Evolutionary conservation across 2,797 vertebrate species (phyloP).

Genomic region (Gymnothorax reevesii): DNA sequence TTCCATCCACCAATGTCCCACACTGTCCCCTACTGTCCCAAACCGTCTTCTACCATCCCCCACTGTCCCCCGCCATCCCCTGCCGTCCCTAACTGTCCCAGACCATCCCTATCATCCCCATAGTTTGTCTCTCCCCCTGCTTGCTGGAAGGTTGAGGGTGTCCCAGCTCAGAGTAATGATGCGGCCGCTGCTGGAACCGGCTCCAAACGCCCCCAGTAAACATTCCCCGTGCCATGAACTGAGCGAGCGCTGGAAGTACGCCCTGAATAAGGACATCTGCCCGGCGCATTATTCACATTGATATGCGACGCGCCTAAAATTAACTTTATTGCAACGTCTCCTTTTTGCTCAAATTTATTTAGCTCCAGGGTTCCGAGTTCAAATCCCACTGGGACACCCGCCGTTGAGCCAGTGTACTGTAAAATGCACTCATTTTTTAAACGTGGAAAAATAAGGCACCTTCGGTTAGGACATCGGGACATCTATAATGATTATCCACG

Average conservation of each 20-base stretch:
- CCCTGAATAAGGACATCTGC: constrained; percentile 53
- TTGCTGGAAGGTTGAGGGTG: constrained; percentile 49
- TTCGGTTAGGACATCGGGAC: background rate
- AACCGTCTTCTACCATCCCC: no score
- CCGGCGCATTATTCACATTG: background rate
- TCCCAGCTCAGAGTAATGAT: constrained; percentile 65
- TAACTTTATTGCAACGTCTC: constrained; percentile 2
- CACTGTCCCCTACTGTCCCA: no score
- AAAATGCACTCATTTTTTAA: background rate
- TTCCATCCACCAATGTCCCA: no score
- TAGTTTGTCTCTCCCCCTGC: background rate
- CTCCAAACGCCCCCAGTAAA: constrained; percentile 68
- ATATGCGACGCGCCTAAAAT: background rate
- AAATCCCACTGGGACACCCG: background rate
- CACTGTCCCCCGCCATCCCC: no score
- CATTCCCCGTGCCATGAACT: constrained; percentile 65
- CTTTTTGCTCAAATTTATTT: constrained; percentile 1
- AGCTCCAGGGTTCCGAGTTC: constrained; percentile 2
- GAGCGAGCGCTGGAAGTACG: constrained; percentile 59
- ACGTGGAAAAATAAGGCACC: background rate
- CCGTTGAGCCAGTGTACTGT: constrained; percentile 13
- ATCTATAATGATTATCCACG: background rate
- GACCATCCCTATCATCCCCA: no score
- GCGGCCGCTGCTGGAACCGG: constrained; percentile 54
- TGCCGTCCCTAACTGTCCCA: no score